Evolutionary conservation across 2,113 vertebrate genomes (phyloP), one percentile per base, ranked within the genome.

Genomic region (Amia ocellicauda): DNA sequence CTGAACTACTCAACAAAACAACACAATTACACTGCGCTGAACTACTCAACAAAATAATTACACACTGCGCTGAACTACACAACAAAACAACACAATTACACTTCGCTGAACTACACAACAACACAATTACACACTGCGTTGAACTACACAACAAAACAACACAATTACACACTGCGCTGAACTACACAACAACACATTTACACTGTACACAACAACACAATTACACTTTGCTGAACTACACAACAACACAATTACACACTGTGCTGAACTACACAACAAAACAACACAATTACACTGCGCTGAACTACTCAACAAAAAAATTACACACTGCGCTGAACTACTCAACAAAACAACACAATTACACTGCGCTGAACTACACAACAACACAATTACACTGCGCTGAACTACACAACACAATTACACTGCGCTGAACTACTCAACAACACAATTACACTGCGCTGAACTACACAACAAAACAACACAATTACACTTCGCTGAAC

Each of bases 251-350:
- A n/a, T n/a, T n/a, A n/a, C n/a, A 98, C 70, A 90, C 26, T 7
- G 90, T 86, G 59, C 86, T 81, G 65, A 94, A 96, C 94, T 98
- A 60, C 27, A 10, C n/a, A 41, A 53, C 47, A 63, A 69, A n/a
- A n/a, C n/a, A n/a, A n/a, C n/a, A n/a, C n/a, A n/a, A n/a, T n/a
- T n/a, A n/a, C n/a, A n/a, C n/a, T n/a, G n/a, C n/a, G n/a, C n/a
- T n/a, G n/a, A n/a, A n/a, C n/a, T n/a, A n/a, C n/a, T 74, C 14
- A 62, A 8, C 64, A 69, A n/a, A n/a, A n/a, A n/a, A n/a, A n/a
- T n/a, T n/a, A n/a, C n/a, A 98, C 70, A 90, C 26, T 7, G 90
- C 87, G 59, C 86, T 81, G 65, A 94, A 96, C 94, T 98, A 60
- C 27, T 9, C n/a, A 41, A 53, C 47, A 63, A 69, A 17, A 64